Base-by-base conservation (phyloP, 2,797 vertebrate genomes). In the Pyrocephalus nanus region DNA sequence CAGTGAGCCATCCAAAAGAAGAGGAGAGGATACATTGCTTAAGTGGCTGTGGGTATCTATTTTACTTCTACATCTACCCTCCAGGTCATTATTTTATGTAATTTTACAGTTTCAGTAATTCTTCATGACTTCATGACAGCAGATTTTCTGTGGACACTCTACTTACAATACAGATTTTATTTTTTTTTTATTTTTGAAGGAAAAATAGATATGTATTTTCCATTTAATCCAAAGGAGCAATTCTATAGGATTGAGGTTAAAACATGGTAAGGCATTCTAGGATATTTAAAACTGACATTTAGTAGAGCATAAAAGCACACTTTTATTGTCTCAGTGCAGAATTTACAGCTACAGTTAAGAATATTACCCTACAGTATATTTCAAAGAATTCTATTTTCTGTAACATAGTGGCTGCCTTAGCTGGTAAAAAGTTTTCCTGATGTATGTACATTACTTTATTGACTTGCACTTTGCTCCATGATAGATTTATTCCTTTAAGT, bases 401-500 rank as follows among this genome's bases (percentile, higher is more conserved):
- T 87, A 84, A 60, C 6, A 1, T 40, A 18, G 51, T 86, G 72
- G 67, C 13, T 85, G 55, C 38, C 34, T 71, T 76, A 88, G 42
- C 73, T 86, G 73, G 73, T 94, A 84, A 80, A 93, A 94, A 93
- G n/a, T 90, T 93, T 92, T 50, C 51, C 80, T 90, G 81, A 86
- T 94, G 30, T 86, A 88, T 84, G n/a, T 76, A 81, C 57, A 73
- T 92, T 96, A 91, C 66, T 93, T 96, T 95, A 97, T 88, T 96
- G 96, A 94, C 64, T 97, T 94, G 93, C 84, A 96, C 78, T 91
- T 95, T 97, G 93, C 86, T 93, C 53, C 11, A 8, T 94, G 91
- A 96, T 86, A 96, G 77, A 96, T 95, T 96, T 94, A 95, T 95
- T 96, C 38, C 70, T 96, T 89, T 86, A 94, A 95, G 69, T 95